Conservation (phyloP, 2,113 vertebrate genomes). For the Actenoides lindsayi region DNA sequence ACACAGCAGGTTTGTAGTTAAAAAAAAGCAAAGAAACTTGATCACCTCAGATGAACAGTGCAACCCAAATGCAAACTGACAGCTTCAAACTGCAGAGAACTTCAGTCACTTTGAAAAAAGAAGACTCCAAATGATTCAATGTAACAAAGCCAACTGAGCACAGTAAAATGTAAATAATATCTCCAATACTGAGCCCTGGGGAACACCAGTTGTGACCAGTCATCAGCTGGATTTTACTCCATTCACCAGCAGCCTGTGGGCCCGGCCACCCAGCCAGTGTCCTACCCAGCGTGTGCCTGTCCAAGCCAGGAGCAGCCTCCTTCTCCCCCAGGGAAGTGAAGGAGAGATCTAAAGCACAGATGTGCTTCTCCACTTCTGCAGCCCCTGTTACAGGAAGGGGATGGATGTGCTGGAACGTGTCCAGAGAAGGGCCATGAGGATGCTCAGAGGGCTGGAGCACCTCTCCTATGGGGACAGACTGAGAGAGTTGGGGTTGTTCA, state of each 20-base stretch:
- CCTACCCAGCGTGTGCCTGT: no score
- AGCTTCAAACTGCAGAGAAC: neutral
- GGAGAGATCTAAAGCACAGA: neutral
- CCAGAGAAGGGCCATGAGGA: no score
- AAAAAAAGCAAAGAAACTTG: neutral
- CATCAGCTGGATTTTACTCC: no score
- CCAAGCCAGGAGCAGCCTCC: no score
- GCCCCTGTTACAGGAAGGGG: no score
- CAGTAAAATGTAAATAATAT: neutral
- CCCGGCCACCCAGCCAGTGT: no score
- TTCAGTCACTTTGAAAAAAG: neutral
- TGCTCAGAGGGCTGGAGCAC: no score
- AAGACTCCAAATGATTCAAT: neutral
- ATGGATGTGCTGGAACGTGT: no score
- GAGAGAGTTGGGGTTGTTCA: no score
- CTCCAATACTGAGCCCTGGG: neutral
- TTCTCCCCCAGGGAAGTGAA: neutral
- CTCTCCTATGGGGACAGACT: no score
- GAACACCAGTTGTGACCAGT: no score
- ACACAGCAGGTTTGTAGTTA: neutral
- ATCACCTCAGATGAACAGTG: neutral
- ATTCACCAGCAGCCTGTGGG: no score
- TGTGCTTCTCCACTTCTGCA: neutral
- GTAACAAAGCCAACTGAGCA: neutral
- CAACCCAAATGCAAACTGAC: neutral